phyloP scores from a whole-genome alignment of 2,888 invertebrate genomes.

The Charanyca ferruginea region DNA sequence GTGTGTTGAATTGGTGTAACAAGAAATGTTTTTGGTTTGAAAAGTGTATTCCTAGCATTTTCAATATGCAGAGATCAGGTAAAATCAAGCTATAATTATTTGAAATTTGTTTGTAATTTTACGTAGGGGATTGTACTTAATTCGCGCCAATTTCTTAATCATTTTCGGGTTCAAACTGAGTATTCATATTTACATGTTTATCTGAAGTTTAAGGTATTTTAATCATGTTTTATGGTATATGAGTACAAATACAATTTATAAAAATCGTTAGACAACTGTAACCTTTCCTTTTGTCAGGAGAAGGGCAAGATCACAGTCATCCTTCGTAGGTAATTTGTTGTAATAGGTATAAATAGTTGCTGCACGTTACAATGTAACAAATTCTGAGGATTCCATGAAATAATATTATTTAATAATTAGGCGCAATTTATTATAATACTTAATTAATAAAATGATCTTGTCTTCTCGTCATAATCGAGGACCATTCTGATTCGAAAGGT shows the following conservation, averaged over 20 bases:
- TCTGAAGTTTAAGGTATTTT: background rate
- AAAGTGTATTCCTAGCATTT: constrained; percentile 74
- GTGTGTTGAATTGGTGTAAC: constrained; percentile 79
- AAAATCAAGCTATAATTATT: constrained; percentile 63
- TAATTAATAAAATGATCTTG: too few relatives aligned
- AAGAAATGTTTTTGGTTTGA: constrained; percentile 87
- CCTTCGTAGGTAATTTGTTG: constrained; percentile 2
- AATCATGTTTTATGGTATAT: background rate
- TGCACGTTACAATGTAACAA: background rate
- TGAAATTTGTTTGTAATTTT: constrained; percentile 2
- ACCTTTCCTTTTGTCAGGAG: background rate
- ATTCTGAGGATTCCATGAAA: background rate
- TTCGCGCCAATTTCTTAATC: constrained; percentile 68
- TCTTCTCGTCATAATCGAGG: background rate
- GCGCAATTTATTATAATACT: too few relatives aligned
- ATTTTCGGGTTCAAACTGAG: constrained; percentile 31
- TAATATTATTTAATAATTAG: background rate
- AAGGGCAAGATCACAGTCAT: constrained; percentile 6
- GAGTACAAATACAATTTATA: constrained; percentile 6
- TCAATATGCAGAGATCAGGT: constrained; percentile 90
- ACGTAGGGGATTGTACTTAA: constrained; percentile 35
- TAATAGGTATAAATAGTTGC: background rate
- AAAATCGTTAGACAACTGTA: background rate
- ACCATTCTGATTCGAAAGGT: background rate
- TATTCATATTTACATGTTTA: constrained; percentile 56